Base-by-base conservation (phyloP, 1,140 invertebrate species). In the Dendroctonus valens region DNA sequence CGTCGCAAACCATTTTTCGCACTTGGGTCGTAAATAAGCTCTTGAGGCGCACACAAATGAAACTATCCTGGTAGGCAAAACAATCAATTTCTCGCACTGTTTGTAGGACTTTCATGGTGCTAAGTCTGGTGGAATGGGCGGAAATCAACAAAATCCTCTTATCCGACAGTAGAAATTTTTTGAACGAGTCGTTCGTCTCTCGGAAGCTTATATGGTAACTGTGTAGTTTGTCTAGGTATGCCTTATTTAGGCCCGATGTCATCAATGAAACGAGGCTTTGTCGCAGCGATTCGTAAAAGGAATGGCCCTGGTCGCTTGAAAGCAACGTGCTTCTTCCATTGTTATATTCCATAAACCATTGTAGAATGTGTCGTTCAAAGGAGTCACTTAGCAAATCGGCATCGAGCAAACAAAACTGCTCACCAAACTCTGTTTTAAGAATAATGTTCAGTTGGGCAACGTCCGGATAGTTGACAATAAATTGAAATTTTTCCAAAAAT, bases 321-420 rank as follows among this genome's bases (percentile, higher is more conserved):
- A 52, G 14, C 52, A 63, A 62, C 41, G 44, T 37, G 55, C 52
- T 63, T 7, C 15, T 55, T 12, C 62, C 59, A 7, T 62, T 52
- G 3, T 52, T 52, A 15, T 52, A 62, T 7, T 53, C 38, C 9
- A 41, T 57, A 8, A 65, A 51, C 51, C 51, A 65, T 39, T 65
- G 40, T 12, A 65, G 62, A 41, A 65, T 57, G 12, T 55, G 12
- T 39, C 40, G 44, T 48, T 65, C 49, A 50, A 65, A 65, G 0
- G 62, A 65, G 49, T 49, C 40, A 0, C 41, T 65, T 3, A 65
- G 37, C 40, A 65, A 40, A 57, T 57, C 6, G 39, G 62, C 52
- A 57, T 65, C 49, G 3, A 65, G n/a, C 12, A 65, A 65, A 57
- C 12, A n/a, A 48, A 55, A 65, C 7, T 65, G 41, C 7, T 48